A percentile compares a stretch with the other conserved stretches of the same genome.
phyloP scores from a whole-genome alignment of 2,113 vertebrate genomes.

The Coryphaenoides rupestris region DNA sequence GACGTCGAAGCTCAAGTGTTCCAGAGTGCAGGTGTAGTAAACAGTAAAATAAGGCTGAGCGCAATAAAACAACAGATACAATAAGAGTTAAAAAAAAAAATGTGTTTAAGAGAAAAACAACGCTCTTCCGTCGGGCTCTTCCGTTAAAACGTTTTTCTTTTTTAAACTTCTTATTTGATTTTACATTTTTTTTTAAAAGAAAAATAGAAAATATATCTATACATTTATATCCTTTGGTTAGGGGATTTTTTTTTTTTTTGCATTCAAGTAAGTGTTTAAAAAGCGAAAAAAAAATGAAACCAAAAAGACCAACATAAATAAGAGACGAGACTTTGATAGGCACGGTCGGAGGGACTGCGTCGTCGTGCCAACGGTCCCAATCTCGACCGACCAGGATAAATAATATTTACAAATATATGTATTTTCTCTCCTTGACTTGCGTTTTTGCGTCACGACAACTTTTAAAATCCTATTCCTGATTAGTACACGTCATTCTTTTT shows the following conservation, averaged over 20 bases:
- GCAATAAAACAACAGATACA: slow-evolving; percentile 29
- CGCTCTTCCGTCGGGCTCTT: slow-evolving; percentile 20
- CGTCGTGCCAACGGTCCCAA: no score
- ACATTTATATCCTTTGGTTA: slow-evolving; percentile 58
- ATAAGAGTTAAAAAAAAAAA: slow-evolving; percentile 56
- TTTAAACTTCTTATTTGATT: neutral
- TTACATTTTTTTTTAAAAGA: slow-evolving; percentile 50
- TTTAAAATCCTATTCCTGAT: slow-evolving; percentile 12
- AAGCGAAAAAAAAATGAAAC: slow-evolving; percentile 21
- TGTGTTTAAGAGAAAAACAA: slow-evolving; percentile 61
- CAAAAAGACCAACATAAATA: slow-evolving; percentile 18
- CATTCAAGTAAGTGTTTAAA: slow-evolving; percentile 60
- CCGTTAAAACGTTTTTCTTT: slow-evolving; percentile 17
- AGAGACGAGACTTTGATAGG: no score
- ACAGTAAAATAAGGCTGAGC: slow-evolving; percentile 58
- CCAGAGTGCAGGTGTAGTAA: slow-evolving; percentile 67
- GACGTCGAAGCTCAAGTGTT: slow-evolving; percentile 43
- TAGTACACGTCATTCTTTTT: no score
- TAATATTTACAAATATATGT: slow-evolving; percentile 50
- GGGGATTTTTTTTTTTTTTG: slow-evolving; percentile 31
- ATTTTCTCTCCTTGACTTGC: slow-evolving; percentile 16
- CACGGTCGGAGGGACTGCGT: no score
- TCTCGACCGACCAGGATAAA: slow-evolving; percentile 19
- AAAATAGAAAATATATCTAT: slow-evolving; percentile 57
- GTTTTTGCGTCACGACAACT: neutral